Conservation (phyloP, 1,140 invertebrate genomes). For the Pissodes strobi region DNA sequence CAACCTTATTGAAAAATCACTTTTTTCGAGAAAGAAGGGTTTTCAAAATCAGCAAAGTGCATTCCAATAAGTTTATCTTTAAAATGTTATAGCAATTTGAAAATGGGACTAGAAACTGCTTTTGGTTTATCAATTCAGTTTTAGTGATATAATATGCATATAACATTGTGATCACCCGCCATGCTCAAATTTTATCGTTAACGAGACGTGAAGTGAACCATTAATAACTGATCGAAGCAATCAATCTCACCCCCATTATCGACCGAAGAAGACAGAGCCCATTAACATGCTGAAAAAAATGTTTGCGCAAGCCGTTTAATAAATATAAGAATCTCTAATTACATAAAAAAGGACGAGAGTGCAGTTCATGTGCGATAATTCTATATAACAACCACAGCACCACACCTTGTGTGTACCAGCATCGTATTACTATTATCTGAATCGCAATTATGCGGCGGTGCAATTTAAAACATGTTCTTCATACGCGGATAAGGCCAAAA, state of each 20-base stretch:
- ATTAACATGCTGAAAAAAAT: conserved; percentile 7
- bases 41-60: too few species aligned
- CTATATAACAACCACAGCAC: conserved; percentile 5
- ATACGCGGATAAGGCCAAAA: conserved; percentile 11
- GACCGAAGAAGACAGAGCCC: too few species aligned
- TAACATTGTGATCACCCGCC: too few species aligned
- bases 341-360: conserved; percentile 1
- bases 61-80: too few species aligned
- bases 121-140: too few species aligned
- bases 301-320: conserved; percentile 2
- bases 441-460: conserved; percentile 15
- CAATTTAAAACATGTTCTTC: conserved; percentile 20
- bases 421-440: conserved; percentile 21
- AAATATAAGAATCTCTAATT: conserved; percentile 16
- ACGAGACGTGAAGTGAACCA: not conserved
- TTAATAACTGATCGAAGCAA: not conserved
- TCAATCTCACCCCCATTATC: too few species aligned
- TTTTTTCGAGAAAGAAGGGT: too few species aligned
- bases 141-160: too few species aligned
- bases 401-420: conserved; percentile 15
- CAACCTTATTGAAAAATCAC: too few species aligned
- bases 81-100: too few species aligned
- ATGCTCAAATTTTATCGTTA: too few species aligned
- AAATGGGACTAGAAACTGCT: too few species aligned
- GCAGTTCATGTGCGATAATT: conserved; percentile 17